phyloP scores from a whole-genome alignment of 2,888 invertebrate genomes.

The Papilio gigon region DNA sequence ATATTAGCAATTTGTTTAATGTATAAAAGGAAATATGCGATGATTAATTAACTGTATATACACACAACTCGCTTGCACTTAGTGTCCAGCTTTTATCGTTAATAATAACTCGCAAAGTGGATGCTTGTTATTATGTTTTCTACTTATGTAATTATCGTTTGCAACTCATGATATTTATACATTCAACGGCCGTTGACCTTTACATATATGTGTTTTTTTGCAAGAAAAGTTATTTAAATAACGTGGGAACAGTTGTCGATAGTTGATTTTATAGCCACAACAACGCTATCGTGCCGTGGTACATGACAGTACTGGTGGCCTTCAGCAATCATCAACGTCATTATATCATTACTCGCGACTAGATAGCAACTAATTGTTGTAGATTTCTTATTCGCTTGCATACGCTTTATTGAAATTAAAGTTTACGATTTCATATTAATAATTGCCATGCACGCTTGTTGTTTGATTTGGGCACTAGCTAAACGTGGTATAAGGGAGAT shows the following conservation, averaged over 20 bases:
- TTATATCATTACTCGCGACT: slow-evolving; percentile 45
- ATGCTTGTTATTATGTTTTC: slow-evolving; percentile 11
- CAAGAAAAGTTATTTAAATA: slow-evolving; percentile 7
- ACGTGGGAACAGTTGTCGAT: not conserved
- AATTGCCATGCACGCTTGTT: not conserved
- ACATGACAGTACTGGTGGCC: slow-evolving; percentile 42
- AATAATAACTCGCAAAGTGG: slow-evolving; percentile 30
- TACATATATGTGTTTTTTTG: not conserved
- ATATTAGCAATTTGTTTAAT: slow-evolving; percentile 25
- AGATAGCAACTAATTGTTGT: slow-evolving; percentile 44
- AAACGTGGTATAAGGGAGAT: not conserved
- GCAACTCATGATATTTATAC: not conserved
- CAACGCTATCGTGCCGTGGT: slow-evolving; percentile 31
- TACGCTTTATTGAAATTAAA: not conserved
- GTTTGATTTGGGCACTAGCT: not conserved
- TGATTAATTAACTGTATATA: slow-evolving; percentile 29
- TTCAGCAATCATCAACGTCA: slow-evolving; percentile 50
- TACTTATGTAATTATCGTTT: slow-evolving; percentile 18
- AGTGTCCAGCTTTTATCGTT: slow-evolving; percentile 35
- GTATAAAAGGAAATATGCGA: slow-evolving; percentile 18
- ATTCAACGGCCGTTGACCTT: slow-evolving; percentile 11
- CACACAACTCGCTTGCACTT: slow-evolving; percentile 22
- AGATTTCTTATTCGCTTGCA: slow-evolving; percentile 20
- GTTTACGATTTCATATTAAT: not conserved
- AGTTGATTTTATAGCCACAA: slow-evolving; percentile 28